A percentile compares a stretch with the other conserved stretches of the same genome.
phyloP scores from a whole-genome alignment of 1,140 invertebrate species.

The Drosophila truncata region DNA sequence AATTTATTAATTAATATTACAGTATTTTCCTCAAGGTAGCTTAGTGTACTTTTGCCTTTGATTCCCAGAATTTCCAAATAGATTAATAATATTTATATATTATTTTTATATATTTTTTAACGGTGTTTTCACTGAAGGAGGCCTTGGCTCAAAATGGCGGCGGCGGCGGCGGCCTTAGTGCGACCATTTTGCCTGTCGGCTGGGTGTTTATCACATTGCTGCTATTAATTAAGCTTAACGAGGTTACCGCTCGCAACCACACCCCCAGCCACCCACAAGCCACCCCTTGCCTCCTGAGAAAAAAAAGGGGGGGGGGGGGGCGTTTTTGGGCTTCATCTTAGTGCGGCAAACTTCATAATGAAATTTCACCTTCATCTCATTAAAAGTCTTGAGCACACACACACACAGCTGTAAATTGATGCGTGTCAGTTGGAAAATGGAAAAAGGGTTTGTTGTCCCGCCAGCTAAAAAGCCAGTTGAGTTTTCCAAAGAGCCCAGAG shows the following conservation, averaged over 20 bases:
- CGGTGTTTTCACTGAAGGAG: constrained; percentile 1
- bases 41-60: neutral
- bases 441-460: constrained; percentile 37
- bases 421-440: constrained; percentile 52
- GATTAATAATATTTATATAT: neutral
- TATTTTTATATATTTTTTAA: neutral
- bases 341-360: constrained; percentile 76
- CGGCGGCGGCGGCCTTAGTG: constrained; percentile 70
- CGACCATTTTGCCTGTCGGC: constrained; percentile 65
- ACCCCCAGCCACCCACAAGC: constrained; percentile 31
- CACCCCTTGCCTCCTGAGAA: neutral
- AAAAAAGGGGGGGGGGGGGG: neutral
- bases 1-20: neutral
- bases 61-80: neutral
- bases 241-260: constrained; percentile 83
- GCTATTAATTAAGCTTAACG: constrained; percentile 85
- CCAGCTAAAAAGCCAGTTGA: constrained; percentile 17
- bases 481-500: constrained; percentile 7
- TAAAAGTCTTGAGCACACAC: constrained; percentile 76
- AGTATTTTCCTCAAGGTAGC: too few relatives aligned
- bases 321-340: constrained; percentile 50
- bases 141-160: constrained; percentile 45
- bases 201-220: constrained; percentile 85
- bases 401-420: constrained; percentile 62
- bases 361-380: constrained; percentile 85